Evolutionary conservation across 2,797 vertebrate species (phyloP).

Genomic region (Bovichtus diacanthus): DNA sequence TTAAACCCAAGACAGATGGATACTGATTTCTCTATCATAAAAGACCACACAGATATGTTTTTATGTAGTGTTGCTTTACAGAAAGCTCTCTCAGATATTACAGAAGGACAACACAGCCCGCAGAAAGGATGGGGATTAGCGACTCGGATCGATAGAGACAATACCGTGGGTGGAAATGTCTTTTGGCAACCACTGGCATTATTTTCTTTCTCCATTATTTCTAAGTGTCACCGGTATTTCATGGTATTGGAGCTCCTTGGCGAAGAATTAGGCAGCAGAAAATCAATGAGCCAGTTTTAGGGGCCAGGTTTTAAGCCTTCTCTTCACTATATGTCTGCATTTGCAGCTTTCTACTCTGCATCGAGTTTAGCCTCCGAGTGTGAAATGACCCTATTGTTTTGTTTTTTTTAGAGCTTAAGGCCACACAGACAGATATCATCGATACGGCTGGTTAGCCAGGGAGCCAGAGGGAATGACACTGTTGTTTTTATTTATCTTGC

Average conservation of each 20-base stretch:
- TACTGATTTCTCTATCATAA: not conserved
- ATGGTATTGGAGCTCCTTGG: not conserved
- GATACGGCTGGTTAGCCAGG: conserved; percentile 62
- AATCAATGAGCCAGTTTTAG: not conserved
- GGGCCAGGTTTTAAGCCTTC: not conserved
- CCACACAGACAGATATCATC: conserved; percentile 48
- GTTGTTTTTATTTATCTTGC: conserved; percentile 68
- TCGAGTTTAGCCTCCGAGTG: conserved; percentile 3
- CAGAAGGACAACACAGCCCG: not conserved
- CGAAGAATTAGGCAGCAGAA: conserved; percentile 23
- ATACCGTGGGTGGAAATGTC: not conserved
- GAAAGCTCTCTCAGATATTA: conserved; percentile 4
- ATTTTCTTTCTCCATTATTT: conserved; percentile 33
- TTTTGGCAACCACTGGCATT: conserved; percentile 23
- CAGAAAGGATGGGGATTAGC: conserved; percentile 23
- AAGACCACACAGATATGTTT: not conserved
- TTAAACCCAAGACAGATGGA: not conserved
- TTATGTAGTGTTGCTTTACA: not conserved
- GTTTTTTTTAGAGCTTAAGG: conserved; percentile 43
- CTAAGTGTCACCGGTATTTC: conserved; percentile 21
- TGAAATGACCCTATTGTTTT: conserved; percentile 35
- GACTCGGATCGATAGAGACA: conserved; percentile 32
- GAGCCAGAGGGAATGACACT: conserved; percentile 45
- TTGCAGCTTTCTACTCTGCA: not conserved
- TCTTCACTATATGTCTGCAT: not conserved